Percentiles rank a stretch among this genome's conserved stretches.
These are phyloP conservation scores for Xestia xanthographa DNA, from an alignment of 2,888 invertebrate species.

Conservation along the genomic window DNA sequence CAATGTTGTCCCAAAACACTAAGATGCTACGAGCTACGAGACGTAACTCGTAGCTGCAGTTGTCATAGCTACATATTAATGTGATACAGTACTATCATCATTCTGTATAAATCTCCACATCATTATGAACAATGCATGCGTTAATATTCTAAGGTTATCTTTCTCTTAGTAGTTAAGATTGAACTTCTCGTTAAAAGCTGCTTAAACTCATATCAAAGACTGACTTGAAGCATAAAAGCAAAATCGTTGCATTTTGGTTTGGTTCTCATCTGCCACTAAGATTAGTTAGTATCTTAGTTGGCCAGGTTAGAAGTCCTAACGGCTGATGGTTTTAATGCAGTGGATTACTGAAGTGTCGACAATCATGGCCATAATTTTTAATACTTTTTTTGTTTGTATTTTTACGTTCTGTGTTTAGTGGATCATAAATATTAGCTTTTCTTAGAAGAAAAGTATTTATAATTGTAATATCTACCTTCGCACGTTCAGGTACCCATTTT, in stretches of 20 bases:
- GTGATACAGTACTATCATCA: neutral
- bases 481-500: slow-evolving; percentile 30
- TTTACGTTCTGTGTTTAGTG: neutral
- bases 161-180: neutral
- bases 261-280: neutral
- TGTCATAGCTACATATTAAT: neutral
- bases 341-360: neutral
- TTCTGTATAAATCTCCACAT: neutral
- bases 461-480: slow-evolving; percentile 40
- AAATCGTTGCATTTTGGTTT: neutral
- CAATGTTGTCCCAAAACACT: no score
- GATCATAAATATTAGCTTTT: slow-evolving; percentile 26
- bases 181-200: neutral
- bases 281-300: no score
- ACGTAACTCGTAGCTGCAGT: neutral
- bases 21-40: slow-evolving; percentile 8
- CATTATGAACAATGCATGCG: neutral
- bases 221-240: neutral
- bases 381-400: neutral
- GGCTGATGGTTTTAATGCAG: neutral
- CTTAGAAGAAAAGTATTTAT: slow-evolving; percentile 28
- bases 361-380: neutral
- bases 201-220: slow-evolving; percentile 1
- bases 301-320: neutral
- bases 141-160: neutral